phyloP scores from a whole-genome alignment of 2,888 invertebrate genomes.

The Strigamia transsilvanica region DNA sequence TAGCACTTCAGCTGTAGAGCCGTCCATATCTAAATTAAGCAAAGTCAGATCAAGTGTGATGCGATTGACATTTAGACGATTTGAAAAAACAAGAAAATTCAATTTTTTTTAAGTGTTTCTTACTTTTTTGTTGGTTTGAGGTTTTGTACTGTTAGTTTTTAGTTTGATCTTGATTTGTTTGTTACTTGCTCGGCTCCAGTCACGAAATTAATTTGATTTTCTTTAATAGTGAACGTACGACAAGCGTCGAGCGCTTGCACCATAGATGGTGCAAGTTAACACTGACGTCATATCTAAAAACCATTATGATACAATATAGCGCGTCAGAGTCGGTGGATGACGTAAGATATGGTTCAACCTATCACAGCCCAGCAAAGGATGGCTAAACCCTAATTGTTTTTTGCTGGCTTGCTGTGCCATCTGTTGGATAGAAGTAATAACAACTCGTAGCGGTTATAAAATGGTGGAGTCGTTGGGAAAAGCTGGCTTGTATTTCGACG shows the following conservation, averaged over 20 bases:
- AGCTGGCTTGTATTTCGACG: conserved; percentile 87
- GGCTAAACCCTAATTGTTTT: no score
- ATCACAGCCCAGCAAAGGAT: no score
- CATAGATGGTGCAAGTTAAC: neutral
- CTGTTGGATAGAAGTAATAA: no score
- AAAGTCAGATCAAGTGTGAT: no score
- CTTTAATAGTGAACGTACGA: neutral
- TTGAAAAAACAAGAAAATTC: no score
- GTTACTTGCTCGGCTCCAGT: neutral
- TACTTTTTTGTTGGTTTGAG: neutral
- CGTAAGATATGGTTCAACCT: no score
- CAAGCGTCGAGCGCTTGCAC: neutral
- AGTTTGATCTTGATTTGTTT: neutral
- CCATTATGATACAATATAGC: no score
- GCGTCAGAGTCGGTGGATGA: no score
- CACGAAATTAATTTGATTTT: neutral
- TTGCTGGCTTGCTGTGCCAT: no score
- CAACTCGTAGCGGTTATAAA: conserved; percentile 34
- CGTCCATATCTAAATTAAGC: neutral
- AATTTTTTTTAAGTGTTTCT: neutral
- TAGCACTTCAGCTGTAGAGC: conserved; percentile 8
- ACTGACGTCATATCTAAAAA: neutral
- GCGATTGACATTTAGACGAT: no score
- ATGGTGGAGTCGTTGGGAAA: conserved; percentile 70
- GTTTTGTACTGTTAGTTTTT: neutral